These are phyloP conservation scores for Hipparchia sbordonii DNA, from an alignment of 2,888 invertebrate species.

Conservation along the genomic window DNA sequence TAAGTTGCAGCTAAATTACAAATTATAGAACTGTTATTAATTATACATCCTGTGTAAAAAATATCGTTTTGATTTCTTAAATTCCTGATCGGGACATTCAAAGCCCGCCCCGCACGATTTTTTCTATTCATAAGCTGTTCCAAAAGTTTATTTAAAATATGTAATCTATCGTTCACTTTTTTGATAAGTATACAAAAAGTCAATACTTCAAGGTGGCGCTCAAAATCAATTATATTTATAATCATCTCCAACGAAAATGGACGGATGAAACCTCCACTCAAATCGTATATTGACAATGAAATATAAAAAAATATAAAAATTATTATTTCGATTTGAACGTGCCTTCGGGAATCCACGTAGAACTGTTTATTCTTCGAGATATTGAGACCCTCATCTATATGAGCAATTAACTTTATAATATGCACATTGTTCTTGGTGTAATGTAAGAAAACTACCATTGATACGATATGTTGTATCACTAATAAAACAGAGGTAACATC, in stretches of 20 bases:
- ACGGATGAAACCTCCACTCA: too few species aligned
- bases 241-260: not conserved
- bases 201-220: conserved; percentile 56
- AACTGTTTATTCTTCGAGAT: too few species aligned
- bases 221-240: conserved; percentile 21
- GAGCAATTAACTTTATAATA: too few species aligned
- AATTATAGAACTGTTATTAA: conserved; percentile 50
- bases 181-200: conserved; percentile 53
- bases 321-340: conserved; percentile 32
- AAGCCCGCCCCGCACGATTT: conserved; percentile 39
- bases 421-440: too few species aligned
- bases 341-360: not conserved
- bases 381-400: too few species aligned
- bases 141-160: conserved; percentile 54
- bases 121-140: conserved; percentile 45
- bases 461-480: conserved; percentile 48
- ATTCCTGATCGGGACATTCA: conserved; percentile 29
- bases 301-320: conserved; percentile 43
- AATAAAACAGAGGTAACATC: too few species aligned
- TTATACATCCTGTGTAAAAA: conserved; percentile 44
- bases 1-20: conserved; percentile 56
- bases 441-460: too few species aligned
- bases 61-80: conserved; percentile 43
- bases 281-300: not conserved
- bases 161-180: conserved; percentile 52